Evolutionary conservation across 1,140 invertebrate genomes (phyloP).

Genomic region (Ladona fulva): DNA sequence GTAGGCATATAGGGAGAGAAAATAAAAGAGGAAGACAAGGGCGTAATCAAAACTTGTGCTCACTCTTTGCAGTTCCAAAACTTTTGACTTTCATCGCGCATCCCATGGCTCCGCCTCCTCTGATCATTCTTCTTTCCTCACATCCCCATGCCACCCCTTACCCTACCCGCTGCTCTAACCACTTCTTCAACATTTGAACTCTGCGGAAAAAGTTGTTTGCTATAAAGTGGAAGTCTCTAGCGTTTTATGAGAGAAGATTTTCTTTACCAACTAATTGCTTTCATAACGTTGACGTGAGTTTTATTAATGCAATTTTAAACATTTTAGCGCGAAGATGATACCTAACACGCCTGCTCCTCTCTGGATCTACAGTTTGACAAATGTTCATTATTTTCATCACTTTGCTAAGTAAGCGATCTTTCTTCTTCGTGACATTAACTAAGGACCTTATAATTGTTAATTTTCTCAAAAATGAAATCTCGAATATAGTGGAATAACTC

Average conservation of each 20-base stretch:
- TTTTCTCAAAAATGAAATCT: too few species aligned
- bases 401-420: too few species aligned
- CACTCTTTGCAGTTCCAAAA: neutral
- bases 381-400: too few species aligned
- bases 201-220: neutral
- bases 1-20: neutral
- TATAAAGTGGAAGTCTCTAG: too few species aligned
- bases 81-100: neutral
- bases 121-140: neutral
- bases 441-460: too few species aligned
- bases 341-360: too few species aligned
- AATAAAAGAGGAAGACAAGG: neutral
- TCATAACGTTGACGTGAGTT: neutral
- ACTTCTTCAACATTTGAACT: neutral
- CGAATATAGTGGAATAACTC: too few species aligned
- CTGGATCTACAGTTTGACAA: too few species aligned
- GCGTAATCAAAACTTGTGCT: slow-evolving; percentile 9
- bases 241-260: neutral
- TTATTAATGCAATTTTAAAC: too few species aligned
- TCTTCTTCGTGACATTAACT: too few species aligned
- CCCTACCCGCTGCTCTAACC: neutral
- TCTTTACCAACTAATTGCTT: neutral
- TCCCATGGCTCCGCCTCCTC: neutral
- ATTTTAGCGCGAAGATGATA: too few species aligned
- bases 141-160: neutral